phyloP scores from a whole-genome alignment of 2,888 invertebrate genomes.

The Clostera curtula region DNA sequence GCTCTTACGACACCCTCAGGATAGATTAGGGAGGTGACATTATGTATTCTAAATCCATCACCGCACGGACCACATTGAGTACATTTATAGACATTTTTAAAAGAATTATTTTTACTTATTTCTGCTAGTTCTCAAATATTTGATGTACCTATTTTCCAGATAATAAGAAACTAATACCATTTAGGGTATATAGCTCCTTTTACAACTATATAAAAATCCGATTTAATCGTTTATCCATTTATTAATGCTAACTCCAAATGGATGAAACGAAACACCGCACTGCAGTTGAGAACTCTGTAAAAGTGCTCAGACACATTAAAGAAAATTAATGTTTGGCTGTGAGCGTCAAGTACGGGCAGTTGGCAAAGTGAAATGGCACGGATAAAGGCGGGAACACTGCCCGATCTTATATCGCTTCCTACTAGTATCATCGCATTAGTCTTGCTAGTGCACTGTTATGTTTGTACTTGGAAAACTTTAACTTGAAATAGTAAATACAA shows the following conservation, averaged over 20 bases:
- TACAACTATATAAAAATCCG: slow-evolving; percentile 54
- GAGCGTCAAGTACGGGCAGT: slow-evolving; percentile 64
- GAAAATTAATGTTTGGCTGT: slow-evolving; percentile 73
- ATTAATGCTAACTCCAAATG: slow-evolving; percentile 64
- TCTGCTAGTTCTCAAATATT: no score
- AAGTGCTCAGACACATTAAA: slow-evolving; percentile 74
- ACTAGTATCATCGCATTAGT: slow-evolving; percentile 52
- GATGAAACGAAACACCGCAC: slow-evolving; percentile 71
- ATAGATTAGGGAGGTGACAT: no score
- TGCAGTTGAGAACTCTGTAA: slow-evolving; percentile 64
- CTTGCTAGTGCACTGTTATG: slow-evolving; percentile 39
- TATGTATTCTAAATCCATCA: no score
- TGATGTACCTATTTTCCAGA: no score
- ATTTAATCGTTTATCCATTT: slow-evolving; percentile 57
- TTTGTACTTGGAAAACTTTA: slow-evolving; percentile 32
- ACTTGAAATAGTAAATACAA: no score
- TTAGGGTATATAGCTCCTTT: no score
- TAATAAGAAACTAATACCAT: no score
- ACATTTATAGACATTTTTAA: no score
- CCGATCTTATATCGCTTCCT: slow-evolving; percentile 58
- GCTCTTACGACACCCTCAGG: no score
- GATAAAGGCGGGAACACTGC: slow-evolving; percentile 52
- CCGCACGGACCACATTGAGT: no score
- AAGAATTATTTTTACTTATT: no score
- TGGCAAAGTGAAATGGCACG: slow-evolving; percentile 69